Percentiles rank a stretch among this genome's conserved stretches.
phyloP scores from a whole-genome alignment of 2,888 invertebrate genomes.

The Gonocerus acuteangulatus region DNA sequence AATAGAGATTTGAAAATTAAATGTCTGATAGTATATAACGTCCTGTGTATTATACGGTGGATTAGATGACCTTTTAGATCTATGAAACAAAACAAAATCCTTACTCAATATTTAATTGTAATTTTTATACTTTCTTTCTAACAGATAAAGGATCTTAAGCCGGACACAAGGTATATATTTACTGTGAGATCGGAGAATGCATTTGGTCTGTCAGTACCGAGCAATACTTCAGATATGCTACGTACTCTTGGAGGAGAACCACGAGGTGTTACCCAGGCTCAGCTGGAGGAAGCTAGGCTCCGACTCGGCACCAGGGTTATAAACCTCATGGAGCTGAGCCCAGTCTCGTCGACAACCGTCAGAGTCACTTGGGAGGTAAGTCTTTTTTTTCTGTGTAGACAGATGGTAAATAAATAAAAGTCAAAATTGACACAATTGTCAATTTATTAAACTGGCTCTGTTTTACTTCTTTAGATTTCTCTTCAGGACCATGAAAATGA shows the following conservation, averaged over 20 bases:
- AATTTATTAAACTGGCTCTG: no score
- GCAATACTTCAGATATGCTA: constrained; percentile 62
- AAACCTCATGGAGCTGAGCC: constrained; percentile 55
- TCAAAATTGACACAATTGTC: no score
- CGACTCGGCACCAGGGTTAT: constrained; percentile 72
- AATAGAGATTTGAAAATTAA: no score
- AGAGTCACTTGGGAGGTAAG: constrained; percentile 72
- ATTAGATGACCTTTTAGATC: no score
- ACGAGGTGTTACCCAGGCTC: constrained; percentile 58
- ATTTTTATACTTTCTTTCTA: constrained; percentile 26
- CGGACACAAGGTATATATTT: constrained; percentile 77
- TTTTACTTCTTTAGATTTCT: no score
- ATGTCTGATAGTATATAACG: no score
- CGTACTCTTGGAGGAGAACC: constrained; percentile 54
- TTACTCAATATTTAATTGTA: no score
- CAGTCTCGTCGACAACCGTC: constrained; percentile 67
- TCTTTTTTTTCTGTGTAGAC: no score
- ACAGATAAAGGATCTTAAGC: constrained; percentile 58
- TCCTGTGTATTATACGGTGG: no score
- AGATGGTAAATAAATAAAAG: no score
- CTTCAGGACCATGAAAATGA: no score
- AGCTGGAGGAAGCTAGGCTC: constrained; percentile 67
- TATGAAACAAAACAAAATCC: no score
- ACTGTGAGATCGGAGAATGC: constrained; percentile 77
- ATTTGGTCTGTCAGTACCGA: constrained; percentile 75